Conservation (phyloP, 2,888 invertebrate genomes). For the Sisyra terminalis region DNA sequence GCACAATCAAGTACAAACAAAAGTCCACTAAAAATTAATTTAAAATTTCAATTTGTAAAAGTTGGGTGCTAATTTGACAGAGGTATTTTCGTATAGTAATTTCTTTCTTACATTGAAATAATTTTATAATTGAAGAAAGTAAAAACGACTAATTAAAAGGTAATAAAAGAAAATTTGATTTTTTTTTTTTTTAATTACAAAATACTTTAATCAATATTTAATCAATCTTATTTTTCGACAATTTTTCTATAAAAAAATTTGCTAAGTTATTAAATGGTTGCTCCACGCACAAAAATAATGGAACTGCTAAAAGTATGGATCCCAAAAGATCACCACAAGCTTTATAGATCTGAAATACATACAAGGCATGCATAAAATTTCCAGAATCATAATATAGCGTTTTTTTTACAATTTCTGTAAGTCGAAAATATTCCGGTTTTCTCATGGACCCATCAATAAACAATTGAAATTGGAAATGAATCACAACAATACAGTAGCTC, state of each 20-base stretch:
- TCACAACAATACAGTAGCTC: constrained; percentile 35
- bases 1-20: no score
- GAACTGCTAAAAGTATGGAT: background rate
- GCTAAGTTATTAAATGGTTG: background rate
- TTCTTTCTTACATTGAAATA: no score
- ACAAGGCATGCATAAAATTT: background rate
- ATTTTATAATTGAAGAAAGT: no score
- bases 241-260: background rate
- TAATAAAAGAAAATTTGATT: no score
- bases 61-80: no score
- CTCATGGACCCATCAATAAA: constrained; percentile 1
- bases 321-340: background rate
- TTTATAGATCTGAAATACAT: constrained; percentile 2
- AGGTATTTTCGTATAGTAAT: no score
- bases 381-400: no score
- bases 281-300: background rate
- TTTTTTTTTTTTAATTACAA: no score
- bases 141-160: no score
- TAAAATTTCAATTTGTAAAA: no score
- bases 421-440: constrained; percentile 4
- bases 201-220: no score
- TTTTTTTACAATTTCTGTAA: constrained; percentile 5
- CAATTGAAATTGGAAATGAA: constrained; percentile 23
- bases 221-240: background rate
- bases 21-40: no score